These are phyloP conservation scores for Paradoxurus hermaphroditus DNA, from an alignment of 2,113 vertebrate genomes.

Conservation along the genomic window DNA sequence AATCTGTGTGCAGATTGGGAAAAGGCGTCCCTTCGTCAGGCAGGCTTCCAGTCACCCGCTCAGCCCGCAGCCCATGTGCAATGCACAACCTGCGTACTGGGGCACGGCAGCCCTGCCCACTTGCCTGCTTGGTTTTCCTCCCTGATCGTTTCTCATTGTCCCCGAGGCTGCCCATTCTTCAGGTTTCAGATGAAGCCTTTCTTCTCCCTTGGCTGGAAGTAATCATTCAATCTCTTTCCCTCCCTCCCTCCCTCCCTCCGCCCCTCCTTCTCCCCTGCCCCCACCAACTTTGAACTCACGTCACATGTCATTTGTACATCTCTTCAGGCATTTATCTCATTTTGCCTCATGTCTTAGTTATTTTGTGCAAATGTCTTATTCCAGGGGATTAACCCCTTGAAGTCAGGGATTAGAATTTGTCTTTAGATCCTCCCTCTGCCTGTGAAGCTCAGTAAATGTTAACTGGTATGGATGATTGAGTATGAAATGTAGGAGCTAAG, in stretches of 20 bases:
- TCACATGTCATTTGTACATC: neutral
- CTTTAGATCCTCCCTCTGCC: neutral
- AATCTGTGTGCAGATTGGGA: neutral
- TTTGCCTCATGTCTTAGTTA: neutral
- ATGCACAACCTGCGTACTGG: no score
- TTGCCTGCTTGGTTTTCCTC: neutral
- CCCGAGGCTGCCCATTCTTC: neutral
- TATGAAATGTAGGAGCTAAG: neutral
- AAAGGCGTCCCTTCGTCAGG: neutral
- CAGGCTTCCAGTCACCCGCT: neutral
- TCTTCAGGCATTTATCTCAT: neutral
- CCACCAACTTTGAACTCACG: neutral
- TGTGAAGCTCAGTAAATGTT: neutral
- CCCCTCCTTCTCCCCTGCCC: neutral
- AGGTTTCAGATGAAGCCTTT: neutral
- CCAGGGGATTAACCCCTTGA: neutral
- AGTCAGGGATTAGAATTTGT: neutral
- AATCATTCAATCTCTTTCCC: no score
- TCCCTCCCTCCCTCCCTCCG: neutral
- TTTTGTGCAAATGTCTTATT: neutral
- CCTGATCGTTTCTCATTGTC: neutral
- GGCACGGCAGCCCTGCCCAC: neutral
- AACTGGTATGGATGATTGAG: neutral
- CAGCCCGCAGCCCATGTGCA: neutral
- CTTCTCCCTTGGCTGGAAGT: neutral